Conservation (phyloP, 2,113 vertebrate species). For the Nanger granti region DNA sequence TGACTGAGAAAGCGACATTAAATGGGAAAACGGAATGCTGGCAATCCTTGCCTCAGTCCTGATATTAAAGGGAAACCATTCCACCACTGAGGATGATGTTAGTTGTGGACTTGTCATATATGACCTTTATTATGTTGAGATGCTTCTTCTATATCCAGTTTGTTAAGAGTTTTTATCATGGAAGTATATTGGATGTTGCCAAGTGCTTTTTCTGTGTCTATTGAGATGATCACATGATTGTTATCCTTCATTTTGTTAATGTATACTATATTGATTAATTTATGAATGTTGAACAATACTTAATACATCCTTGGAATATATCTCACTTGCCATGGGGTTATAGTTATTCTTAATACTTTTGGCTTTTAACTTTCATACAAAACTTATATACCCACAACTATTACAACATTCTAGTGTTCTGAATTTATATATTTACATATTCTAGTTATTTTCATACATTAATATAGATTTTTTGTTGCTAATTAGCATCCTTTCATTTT, state of each 20-base stretch:
- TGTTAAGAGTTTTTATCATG: neutral
- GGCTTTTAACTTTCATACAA: neutral
- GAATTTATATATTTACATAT: neutral
- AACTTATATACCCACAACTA: neutral
- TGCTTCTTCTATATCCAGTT: neutral
- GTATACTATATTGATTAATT: neutral
- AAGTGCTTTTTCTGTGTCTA: neutral
- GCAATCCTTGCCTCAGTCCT: neutral
- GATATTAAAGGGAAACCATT: neutral
- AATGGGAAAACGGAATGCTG: neutral
- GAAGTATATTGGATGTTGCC: neutral
- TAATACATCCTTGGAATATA: neutral
- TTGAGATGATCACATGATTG: neutral
- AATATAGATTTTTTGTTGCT: neutral
- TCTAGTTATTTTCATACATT: neutral
- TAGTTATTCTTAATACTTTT: neutral
- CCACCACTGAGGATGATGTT: neutral
- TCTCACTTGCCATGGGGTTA: neutral
- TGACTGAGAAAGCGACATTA: neutral
- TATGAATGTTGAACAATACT: neutral
- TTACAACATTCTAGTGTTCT: neutral
- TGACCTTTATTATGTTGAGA: neutral
- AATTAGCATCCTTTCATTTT: neutral
- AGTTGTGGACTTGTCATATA: neutral
- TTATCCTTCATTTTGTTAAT: neutral